phyloP scores from a whole-genome alignment of 2,113 vertebrate genomes.

The Callithrix jacchus region DNA sequence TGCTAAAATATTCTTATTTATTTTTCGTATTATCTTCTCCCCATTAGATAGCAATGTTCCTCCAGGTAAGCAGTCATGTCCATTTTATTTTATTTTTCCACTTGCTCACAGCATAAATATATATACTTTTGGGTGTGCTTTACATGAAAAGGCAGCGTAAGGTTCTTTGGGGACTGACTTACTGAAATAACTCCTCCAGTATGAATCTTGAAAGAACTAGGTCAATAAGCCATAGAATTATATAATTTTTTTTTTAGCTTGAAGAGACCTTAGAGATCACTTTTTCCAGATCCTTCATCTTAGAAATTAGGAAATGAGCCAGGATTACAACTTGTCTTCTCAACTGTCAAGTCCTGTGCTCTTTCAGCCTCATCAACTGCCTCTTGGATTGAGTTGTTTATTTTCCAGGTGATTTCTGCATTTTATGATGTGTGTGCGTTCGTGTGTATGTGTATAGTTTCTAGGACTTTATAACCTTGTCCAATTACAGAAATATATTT shows the following conservation, averaged over 20 bases:
- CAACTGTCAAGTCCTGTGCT: neutral
- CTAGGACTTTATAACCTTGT: neutral
- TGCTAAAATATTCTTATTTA: neutral
- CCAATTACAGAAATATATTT: neutral
- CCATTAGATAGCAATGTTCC: neutral
- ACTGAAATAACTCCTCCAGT: conserved; percentile 52
- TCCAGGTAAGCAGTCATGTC: neutral
- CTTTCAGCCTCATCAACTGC: neutral
- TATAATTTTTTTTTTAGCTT: conserved; percentile 19
- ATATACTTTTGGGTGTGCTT: neutral
- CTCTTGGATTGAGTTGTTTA: neutral
- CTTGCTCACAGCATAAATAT: neutral
- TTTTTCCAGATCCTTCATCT: neutral
- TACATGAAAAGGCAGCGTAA: neutral
- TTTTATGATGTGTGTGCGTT: neutral
- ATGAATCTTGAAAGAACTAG: conserved; percentile 52
- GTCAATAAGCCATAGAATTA: conserved; percentile 32
- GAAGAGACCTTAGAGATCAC: neutral
- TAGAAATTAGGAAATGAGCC: conserved; percentile 15
- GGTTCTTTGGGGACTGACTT: conserved; percentile 11
- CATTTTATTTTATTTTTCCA: neutral
- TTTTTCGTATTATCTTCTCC: neutral
- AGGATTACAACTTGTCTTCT: neutral
- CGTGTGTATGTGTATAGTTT: neutral
- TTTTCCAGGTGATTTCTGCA: neutral